Conservation (phyloP, 2,797 vertebrate genomes). For the Muscicapa comitata region DNA sequence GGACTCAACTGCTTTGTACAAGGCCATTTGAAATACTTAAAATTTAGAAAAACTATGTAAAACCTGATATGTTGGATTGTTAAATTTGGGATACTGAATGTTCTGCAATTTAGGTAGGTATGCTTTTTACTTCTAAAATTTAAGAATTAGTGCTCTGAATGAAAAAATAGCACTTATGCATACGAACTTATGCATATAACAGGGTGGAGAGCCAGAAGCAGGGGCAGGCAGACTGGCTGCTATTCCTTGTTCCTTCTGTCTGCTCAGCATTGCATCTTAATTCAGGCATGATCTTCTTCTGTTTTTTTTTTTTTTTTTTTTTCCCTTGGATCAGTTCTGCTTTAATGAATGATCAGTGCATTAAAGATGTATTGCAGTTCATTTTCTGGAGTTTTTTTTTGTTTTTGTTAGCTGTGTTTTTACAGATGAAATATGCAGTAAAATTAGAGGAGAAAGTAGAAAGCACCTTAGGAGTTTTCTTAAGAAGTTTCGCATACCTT, state of each 20-base stretch:
- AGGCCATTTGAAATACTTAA: neutral
- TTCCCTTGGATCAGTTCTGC: neutral
- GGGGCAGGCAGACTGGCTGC: neutral
- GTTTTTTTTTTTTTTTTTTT: neutral
- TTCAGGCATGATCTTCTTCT: neutral
- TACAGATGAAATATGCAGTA: neutral
- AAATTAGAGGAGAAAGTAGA: neutral
- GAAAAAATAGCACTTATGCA: neutral
- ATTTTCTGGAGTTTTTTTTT: neutral
- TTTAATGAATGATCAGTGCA: neutral
- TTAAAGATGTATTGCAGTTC: neutral
- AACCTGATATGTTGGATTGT: neutral
- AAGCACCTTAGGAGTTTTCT: neutral
- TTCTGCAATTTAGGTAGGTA: neutral
- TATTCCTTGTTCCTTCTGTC: neutral
- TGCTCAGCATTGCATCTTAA: neutral
- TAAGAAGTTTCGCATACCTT: neutral
- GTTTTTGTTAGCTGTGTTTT: neutral
- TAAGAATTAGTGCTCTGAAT: neutral
- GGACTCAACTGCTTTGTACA: neutral
- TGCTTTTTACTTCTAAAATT: neutral
- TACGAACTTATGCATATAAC: neutral
- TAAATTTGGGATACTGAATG: neutral
- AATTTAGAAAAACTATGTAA: neutral
- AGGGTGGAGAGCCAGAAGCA: neutral